Percentiles rank a stretch among this genome's conserved stretches.
These are phyloP conservation scores for Athrips mouffetella DNA, from an alignment of 2,888 invertebrate species.

Conservation along the genomic window DNA sequence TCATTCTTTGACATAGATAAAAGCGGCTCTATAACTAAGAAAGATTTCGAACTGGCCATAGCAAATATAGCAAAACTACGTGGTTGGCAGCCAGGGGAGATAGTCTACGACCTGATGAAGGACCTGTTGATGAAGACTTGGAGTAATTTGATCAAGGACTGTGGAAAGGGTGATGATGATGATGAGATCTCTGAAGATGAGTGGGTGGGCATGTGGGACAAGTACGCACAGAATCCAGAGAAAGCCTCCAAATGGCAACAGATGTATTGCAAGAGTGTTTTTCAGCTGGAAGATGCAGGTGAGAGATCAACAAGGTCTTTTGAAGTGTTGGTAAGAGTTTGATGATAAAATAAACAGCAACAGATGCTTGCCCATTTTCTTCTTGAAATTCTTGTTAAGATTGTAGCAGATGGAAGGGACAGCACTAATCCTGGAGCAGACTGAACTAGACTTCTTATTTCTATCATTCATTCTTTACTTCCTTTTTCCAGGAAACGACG, in stretches of 20 bases:
- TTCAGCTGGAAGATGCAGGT: slow-evolving; percentile 90
- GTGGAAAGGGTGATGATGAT: slow-evolving; percentile 87
- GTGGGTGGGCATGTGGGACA: slow-evolving; percentile 89
- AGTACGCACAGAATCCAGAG: slow-evolving; percentile 80
- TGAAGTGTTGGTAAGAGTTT: too few species aligned
- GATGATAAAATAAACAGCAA: too few species aligned
- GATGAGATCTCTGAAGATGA: slow-evolving; percentile 88
- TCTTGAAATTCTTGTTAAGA: too few species aligned
- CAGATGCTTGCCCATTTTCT: too few species aligned
- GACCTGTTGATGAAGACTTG: slow-evolving; percentile 76
- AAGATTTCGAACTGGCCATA: slow-evolving; percentile 88
- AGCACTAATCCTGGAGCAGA: too few species aligned
- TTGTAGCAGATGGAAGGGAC: too few species aligned
- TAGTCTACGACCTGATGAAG: slow-evolving; percentile 85
- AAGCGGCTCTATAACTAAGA: slow-evolving; percentile 91
- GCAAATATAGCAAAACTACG: slow-evolving; percentile 78
- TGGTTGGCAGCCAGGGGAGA: slow-evolving; percentile 85
- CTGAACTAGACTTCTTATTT: too few species aligned
- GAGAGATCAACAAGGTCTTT: too few species aligned
- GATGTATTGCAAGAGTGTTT: slow-evolving; percentile 91
- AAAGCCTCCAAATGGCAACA: slow-evolving; percentile 89
- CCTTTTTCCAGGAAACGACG: too few species aligned
- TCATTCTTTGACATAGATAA: slow-evolving; percentile 93
- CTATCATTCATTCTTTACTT: too few species aligned
- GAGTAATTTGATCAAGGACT: slow-evolving; percentile 84